These are phyloP conservation scores for Volucella bombylans DNA, from an alignment of 2,888 invertebrate species.

Conservation along the genomic window DNA sequence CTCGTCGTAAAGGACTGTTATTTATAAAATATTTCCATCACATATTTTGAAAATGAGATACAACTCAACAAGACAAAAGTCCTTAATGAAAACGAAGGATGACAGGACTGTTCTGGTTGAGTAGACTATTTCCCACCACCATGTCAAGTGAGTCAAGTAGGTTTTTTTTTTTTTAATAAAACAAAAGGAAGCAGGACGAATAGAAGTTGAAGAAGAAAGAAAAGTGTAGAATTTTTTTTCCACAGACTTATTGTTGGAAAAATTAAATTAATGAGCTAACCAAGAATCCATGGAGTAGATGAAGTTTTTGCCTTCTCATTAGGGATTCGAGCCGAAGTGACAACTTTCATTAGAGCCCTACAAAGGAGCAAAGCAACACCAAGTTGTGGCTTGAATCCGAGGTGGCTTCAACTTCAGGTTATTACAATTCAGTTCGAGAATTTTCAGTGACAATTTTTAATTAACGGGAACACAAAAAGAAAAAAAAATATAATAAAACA, in stretches of 20 bases:
- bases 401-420: slow-evolving; percentile 11
- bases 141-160: slow-evolving; percentile 28
- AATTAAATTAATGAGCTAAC: slow-evolving; percentile 71
- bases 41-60: slow-evolving; percentile 74
- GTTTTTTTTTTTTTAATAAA: slow-evolving; percentile 32
- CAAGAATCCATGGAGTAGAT: slow-evolving; percentile 43
- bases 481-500: background rate
- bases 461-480: slow-evolving; percentile 31
- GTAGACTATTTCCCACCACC: background rate
- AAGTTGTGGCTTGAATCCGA: background rate
- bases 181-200: background rate
- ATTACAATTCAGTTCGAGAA: slow-evolving; percentile 58
- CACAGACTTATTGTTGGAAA: slow-evolving; percentile 56
- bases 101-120: slow-evolving; percentile 12
- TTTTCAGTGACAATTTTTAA: slow-evolving; percentile 58
- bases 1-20: slow-evolving; percentile 47
- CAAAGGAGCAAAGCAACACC: background rate
- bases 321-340: slow-evolving; percentile 42
- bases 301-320: slow-evolving; percentile 43
- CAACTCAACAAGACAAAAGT: slow-evolving; percentile 64
- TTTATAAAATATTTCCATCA: slow-evolving; percentile 74
- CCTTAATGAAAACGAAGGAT: slow-evolving; percentile 69
- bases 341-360: slow-evolving; percentile 45
- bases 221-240: slow-evolving; percentile 33
- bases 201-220: background rate